phyloP scores from a whole-genome alignment of 2,113 vertebrate genomes.

The Pipra filicauda region DNA sequence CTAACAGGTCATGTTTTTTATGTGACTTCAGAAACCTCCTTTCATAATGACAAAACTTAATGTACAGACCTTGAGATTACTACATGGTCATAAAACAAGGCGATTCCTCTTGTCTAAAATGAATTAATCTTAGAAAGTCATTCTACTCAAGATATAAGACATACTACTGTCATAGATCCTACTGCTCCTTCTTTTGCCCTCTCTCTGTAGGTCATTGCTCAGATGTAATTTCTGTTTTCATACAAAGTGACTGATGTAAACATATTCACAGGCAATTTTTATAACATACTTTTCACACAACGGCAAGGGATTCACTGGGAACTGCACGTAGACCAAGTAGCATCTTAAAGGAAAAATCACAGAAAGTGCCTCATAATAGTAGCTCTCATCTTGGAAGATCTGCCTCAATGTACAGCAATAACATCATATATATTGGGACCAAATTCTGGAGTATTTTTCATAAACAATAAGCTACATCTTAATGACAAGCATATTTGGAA shows the following conservation, averaged over 20 bases:
- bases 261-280: slow-evolving; percentile 54
- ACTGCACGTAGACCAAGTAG: neutral
- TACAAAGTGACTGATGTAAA: slow-evolving; percentile 45
- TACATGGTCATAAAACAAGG: slow-evolving; percentile 60
- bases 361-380: neutral
- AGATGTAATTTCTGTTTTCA: slow-evolving; percentile 54
- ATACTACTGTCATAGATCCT: neutral
- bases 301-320: slow-evolving; percentile 53
- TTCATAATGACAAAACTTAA: slow-evolving; percentile 47
- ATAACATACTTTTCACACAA: slow-evolving; percentile 47
- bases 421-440: neutral
- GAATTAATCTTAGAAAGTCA: slow-evolving; percentile 48
- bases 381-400: neutral
- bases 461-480: neutral
- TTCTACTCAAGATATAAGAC: neutral
- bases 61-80: slow-evolving; percentile 57
- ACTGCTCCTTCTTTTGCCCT: slow-evolving; percentile 14
- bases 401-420: neutral
- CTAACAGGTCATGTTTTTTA: slow-evolving; percentile 65
- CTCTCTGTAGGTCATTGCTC: slow-evolving; percentile 38
- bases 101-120: slow-evolving; percentile 56
- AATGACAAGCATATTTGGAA: neutral
- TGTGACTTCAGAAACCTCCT: slow-evolving; percentile 42
- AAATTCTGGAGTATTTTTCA: neutral
- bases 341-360: neutral